Percentiles rank a stretch among this genome's conserved stretches.
Evolutionary conservation across 2,113 vertebrate genomes (phyloP).

Genomic region (Oceanodroma tethys): DNA sequence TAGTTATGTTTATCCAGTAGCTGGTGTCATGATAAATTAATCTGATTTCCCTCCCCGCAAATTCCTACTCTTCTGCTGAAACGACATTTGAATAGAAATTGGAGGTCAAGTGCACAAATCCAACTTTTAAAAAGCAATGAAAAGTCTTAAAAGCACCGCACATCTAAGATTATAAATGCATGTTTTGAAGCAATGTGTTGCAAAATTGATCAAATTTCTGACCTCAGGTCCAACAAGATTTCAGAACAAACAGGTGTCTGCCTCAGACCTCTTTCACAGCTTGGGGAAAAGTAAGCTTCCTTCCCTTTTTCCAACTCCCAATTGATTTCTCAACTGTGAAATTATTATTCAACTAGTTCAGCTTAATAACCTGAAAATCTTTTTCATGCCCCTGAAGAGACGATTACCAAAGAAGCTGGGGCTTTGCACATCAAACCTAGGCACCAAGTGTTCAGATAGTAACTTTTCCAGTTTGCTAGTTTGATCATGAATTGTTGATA

Average conservation of each 20-base stretch:
- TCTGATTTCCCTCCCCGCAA: not conserved
- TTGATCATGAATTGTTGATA: not conserved
- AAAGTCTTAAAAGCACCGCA: not conserved
- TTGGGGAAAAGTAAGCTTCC: not conserved
- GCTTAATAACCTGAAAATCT: not conserved
- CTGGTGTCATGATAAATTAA: not conserved
- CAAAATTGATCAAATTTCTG: not conserved
- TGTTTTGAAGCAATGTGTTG: not conserved
- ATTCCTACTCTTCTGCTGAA: not conserved
- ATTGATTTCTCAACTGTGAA: not conserved
- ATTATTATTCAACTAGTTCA: not conserved
- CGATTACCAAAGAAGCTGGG: not conserved
- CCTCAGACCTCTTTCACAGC: not conserved
- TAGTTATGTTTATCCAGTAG: not conserved
- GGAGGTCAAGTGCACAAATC: not conserved
- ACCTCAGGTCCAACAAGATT: not conserved
- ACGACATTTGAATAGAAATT: not conserved
- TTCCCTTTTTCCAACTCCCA: not conserved
- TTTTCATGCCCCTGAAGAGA: not conserved
- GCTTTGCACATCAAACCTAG: not conserved
- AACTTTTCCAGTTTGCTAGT: not conserved
- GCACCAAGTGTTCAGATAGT: not conserved
- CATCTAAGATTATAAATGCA: not conserved
- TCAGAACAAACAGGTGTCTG: not conserved
- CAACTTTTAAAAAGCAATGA: not conserved